Evolutionary conservation across 2,888 invertebrate genomes (phyloP), one percentile per base, ranked within the genome.

Genomic region (Eremobia ochroleuca): DNA sequence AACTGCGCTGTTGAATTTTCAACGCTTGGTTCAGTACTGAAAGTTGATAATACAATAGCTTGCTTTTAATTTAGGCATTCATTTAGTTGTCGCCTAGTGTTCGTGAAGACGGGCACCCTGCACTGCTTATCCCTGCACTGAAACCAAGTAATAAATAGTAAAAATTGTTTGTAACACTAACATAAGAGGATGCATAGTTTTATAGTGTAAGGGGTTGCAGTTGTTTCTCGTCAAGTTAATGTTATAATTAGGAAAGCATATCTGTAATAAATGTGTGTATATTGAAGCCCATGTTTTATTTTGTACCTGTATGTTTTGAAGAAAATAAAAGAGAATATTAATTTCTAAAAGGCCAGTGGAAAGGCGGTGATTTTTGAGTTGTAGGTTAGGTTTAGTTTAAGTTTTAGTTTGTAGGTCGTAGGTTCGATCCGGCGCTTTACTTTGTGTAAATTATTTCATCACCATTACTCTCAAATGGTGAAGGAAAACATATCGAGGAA

Each of bases 261-360:
- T 96, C 95, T 96, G 95, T 96, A 96, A 94, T 97, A 96, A 96
- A 97, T 96, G 96, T 96, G 96, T 96, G 96, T 95, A 96, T 94
- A 96, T 95, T 95, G 93, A 94, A 78, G 25, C 61, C 18, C 4
- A 3, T 40, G 71, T 68, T 78, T 84, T 84, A 74, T 76, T 85
- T 73, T 68, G 13, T 69, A 25, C 21, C 9, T 43, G 25, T 66
- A 43, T 28, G 11, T 34, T 34, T 18, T 18, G 25, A 34, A 34
- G 49, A 34, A 31, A 67, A 67, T 25, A 28, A 65, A 6, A 28
- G 15, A 6, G 28, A 59, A 31, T 31, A 31, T 59, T 46, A 46
- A 46, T 46, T 15, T 49, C 21, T 21, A 25, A 49, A 25, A 21
- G 21, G 49, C 4, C 11, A n/a, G 9, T 25, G 52, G 11, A 52